Evolutionary conservation across 2,888 invertebrate species (phyloP).

Genomic region (Cremastinae sp.): DNA sequence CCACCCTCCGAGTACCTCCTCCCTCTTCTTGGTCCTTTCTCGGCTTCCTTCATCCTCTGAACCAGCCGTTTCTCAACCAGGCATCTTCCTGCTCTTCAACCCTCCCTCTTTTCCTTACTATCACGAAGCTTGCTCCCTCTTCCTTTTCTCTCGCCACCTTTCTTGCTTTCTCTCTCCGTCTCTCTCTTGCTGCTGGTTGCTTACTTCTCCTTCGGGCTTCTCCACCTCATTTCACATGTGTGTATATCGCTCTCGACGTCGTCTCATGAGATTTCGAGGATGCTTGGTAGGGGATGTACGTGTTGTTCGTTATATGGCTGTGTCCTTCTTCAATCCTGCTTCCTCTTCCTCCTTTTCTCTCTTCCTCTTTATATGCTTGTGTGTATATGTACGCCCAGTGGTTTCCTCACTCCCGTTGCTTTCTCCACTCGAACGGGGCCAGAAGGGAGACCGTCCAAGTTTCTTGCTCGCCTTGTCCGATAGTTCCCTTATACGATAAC

Average conservation of each 20-base stretch:
- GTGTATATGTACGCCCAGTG: conserved; percentile 24
- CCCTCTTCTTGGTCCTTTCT: conserved; percentile 40
- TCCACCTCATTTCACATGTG: conserved; percentile 73
- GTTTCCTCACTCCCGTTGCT: conserved; percentile 47
- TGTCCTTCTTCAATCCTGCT: conserved; percentile 30
- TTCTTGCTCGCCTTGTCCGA: conserved; percentile 76
- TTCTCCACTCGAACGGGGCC: conserved; percentile 34
- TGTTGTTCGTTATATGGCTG: conserved; percentile 64
- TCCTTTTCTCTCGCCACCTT: conserved; percentile 39
- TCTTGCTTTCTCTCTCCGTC: conserved; percentile 30
- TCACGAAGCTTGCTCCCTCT: conserved; percentile 13
- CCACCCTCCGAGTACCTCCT: conserved; percentile 51
- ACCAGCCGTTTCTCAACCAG: conserved; percentile 18
- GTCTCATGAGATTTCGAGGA: conserved; percentile 75
- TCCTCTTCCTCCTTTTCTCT: background rate
- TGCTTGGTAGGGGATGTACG: conserved; percentile 62
- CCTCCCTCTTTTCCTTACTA: conserved; percentile 25
- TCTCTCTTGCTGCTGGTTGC: conserved; percentile 39
- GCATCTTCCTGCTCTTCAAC: conserved; percentile 25
- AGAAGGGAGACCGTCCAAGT: conserved; percentile 65
- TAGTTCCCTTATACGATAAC: conserved; percentile 66
- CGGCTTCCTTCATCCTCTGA: conserved; percentile 15
- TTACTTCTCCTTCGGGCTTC: conserved; percentile 48
- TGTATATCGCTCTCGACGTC: conserved; percentile 68
- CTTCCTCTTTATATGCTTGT: conserved; percentile 24